These are phyloP conservation scores for Agonopterix alstromeriana DNA, from an alignment of 2,888 invertebrate genomes.

Conservation along the genomic window DNA sequence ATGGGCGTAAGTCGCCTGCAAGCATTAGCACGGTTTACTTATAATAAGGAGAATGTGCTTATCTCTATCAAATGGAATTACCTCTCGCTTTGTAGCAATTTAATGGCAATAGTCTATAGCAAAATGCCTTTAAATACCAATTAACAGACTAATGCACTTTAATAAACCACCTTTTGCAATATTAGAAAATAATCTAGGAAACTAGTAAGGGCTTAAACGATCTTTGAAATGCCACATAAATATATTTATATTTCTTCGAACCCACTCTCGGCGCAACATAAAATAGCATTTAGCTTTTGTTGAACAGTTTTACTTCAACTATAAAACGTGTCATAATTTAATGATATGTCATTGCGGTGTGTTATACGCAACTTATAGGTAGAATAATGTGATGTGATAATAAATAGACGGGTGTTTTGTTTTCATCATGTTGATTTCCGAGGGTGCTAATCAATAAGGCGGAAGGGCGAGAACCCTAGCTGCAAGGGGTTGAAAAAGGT, in stretches of 20 bases:
- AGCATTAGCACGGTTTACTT: conserved; percentile 21
- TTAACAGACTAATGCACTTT: neutral
- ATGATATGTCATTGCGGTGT: neutral
- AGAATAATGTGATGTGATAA: conserved; percentile 10
- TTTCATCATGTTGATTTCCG: conserved; percentile 47
- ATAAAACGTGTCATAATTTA: neutral
- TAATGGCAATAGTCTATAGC: conserved; percentile 13
- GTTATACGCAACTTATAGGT: neutral
- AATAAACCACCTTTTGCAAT: too few relatives aligned
- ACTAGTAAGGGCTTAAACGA: too few relatives aligned
- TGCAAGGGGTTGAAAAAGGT: conserved; percentile 66
- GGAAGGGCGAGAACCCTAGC: conserved; percentile 66
- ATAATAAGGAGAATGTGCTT: conserved; percentile 28
- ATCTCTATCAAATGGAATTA: conserved; percentile 23
- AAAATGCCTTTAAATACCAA: neutral
- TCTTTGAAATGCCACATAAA: too few relatives aligned
- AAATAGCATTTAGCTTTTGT: too few relatives aligned
- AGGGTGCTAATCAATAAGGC: conserved; percentile 70
- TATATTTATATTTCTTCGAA: too few relatives aligned
- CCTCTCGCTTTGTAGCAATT: conserved; percentile 15
- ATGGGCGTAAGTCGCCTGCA: conserved; percentile 22
- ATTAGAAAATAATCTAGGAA: too few relatives aligned
- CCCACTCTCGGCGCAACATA: too few relatives aligned
- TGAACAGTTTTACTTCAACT: too few relatives aligned
- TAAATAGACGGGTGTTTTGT: conserved; percentile 35